A percentile compares a stretch with the other conserved stretches of the same genome.
phyloP scores from a whole-genome alignment of 1,140 invertebrate genomes.

The Zaprionus vittiger region DNA sequence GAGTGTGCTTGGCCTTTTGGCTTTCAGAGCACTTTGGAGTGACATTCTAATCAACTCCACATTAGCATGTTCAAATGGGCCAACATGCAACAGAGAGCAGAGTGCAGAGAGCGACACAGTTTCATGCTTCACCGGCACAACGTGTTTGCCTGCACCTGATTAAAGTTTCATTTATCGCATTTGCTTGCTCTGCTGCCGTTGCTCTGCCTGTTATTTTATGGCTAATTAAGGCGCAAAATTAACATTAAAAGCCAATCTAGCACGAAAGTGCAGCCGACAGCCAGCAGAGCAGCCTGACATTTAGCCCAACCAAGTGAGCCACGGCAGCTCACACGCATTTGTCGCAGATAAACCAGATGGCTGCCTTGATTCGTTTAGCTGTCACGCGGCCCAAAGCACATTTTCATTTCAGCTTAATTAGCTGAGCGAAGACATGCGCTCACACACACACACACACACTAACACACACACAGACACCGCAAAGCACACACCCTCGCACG shows the following conservation, averaged over 20 bases:
- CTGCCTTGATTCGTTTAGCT: constrained; percentile 34
- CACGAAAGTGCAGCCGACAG: constrained; percentile 54
- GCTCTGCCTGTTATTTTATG: constrained; percentile 57
- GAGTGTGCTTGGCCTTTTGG: constrained; percentile 1
- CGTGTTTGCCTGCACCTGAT: constrained; percentile 55
- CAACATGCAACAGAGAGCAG: constrained; percentile 48
- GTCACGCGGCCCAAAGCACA: constrained; percentile 36
- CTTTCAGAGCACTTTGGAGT: constrained; percentile 54
- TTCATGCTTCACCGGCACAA: constrained; percentile 31
- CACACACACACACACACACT: constrained; percentile 9
- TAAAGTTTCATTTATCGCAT: constrained; percentile 54
- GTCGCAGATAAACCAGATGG: constrained; percentile 37
- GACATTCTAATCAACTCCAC: constrained; percentile 80
- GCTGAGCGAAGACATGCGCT: constrained; percentile 32
- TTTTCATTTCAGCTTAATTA: constrained; percentile 73
- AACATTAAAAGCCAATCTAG: constrained; percentile 76
- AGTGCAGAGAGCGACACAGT: constrained; percentile 8
- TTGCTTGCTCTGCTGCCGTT: constrained; percentile 9
- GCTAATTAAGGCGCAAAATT: constrained; percentile 79
- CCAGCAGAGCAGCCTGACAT: constrained; percentile 41
- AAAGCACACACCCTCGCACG: not conserved
- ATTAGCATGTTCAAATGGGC: constrained; percentile 70
- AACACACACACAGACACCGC: constrained; percentile 1
- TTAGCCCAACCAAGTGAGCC: constrained; percentile 38
- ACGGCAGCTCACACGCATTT: constrained; percentile 10